These are phyloP conservation scores for Diorhabda carinulata DNA, from an alignment of 1,140 invertebrate species.

Conservation along the genomic window DNA sequence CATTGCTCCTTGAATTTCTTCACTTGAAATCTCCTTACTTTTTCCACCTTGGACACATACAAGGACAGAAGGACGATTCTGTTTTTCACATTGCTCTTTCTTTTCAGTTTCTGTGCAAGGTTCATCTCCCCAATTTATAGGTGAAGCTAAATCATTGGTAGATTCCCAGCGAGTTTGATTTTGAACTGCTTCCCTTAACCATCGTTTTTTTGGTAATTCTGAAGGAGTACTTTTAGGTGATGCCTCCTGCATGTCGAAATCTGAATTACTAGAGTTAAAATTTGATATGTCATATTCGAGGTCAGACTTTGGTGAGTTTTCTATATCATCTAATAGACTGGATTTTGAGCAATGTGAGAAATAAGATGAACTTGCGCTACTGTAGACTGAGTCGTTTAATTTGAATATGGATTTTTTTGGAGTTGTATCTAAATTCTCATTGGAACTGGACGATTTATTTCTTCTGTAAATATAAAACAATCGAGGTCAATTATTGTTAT, in stretches of 20 bases:
- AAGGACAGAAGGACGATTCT: constrained; percentile 55
- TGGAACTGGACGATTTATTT: constrained; percentile 28
- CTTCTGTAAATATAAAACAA: constrained; percentile 24
- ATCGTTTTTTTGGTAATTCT: constrained; percentile 61
- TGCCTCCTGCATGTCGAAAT: constrained; percentile 25
- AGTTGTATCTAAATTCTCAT: constrained; percentile 37
- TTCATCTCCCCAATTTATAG: constrained; percentile 45
- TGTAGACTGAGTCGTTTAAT: constrained; percentile 30
- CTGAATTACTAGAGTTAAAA: constrained; percentile 29
- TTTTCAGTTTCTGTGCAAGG: constrained; percentile 18
- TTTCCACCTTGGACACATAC: constrained; percentile 50
- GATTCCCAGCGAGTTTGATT: constrained; percentile 52
- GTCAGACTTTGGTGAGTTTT: constrained; percentile 38
- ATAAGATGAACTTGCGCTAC: constrained; percentile 29
- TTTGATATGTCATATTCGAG: constrained; percentile 29
- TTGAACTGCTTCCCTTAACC: constrained; percentile 56
- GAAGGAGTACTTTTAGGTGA: constrained; percentile 32
- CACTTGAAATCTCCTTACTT: constrained; percentile 41
- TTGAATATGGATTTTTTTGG: constrained; percentile 37
- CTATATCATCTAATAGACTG: constrained; percentile 30
- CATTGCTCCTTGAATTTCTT: constrained; percentile 54
- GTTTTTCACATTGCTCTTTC: constrained; percentile 26
- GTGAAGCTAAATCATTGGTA: constrained; percentile 49
- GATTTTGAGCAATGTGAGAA: constrained; percentile 30
- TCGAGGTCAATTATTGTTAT: too few relatives aligned